These are phyloP conservation scores for Antheraea pernyi DNA, from an alignment of 1,140 invertebrate genomes.

Conservation along the genomic window DNA sequence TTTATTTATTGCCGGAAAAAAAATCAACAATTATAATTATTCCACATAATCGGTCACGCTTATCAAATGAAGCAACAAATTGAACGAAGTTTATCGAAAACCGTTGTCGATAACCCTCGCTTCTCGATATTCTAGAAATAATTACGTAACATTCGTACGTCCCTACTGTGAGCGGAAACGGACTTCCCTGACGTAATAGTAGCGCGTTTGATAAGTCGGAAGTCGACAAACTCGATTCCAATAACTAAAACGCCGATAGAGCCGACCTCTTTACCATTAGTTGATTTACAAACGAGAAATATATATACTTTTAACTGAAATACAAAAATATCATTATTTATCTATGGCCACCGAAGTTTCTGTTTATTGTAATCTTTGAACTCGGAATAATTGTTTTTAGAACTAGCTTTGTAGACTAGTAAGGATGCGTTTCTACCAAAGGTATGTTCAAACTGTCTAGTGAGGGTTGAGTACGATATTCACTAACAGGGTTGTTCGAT, in stretches of 20 bases:
- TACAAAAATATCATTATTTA: too few species aligned
- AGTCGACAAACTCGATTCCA: constrained; percentile 24
- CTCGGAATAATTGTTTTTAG: too few species aligned
- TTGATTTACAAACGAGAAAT: not conserved
- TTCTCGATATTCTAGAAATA: constrained; percentile 4
- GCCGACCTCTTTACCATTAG: not conserved
- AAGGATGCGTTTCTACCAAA: too few species aligned
- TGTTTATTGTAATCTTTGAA: too few species aligned
- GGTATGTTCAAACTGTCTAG: too few species aligned
- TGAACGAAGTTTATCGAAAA: not conserved
- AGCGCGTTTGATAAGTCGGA: constrained; percentile 30
- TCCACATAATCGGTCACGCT: not conserved
- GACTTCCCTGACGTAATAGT: constrained; percentile 31
- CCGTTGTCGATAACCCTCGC: not conserved
- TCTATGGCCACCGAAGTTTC: too few species aligned
- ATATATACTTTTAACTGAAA: not conserved
- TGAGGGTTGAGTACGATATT: too few species aligned
- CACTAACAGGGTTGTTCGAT: too few species aligned
- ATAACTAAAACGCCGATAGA: constrained; percentile 5
- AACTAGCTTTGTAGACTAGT: too few species aligned
- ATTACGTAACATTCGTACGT: constrained; percentile 17
- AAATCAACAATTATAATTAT: not conserved
- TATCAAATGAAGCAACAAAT: not conserved
- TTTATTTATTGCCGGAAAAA: not conserved
- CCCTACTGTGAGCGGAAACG: constrained; percentile 20